Evolutionary conservation across 2,888 invertebrate species (phyloP), one percentile per base, ranked within the genome.

Genomic region (Drosophila affinis): DNA sequence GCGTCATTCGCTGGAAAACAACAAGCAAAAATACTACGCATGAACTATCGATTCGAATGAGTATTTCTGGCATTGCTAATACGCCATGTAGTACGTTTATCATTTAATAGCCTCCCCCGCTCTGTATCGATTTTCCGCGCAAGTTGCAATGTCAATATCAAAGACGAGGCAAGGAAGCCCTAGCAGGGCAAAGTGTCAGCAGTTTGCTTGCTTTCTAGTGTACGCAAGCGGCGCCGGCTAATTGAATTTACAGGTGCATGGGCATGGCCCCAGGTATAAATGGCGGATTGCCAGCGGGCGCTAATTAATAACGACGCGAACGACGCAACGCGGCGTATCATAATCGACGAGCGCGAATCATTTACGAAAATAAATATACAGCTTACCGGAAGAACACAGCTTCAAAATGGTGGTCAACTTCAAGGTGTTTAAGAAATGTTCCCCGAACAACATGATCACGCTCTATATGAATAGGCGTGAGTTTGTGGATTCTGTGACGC

Each of bases 381-480:
- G 21, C 21, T 53, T 53, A 18, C 39, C n/a, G 48, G 47, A 49
- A 21, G 27, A 48, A 9, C 14, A 3, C 14, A 3, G 45, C 51
- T 34, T 74, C 84, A 90, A 87, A 72, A 97, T 97, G 98, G 97
- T 97, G 91, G 96, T 95, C 89, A 97, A 97, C 91, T 97, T 97
- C 92, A 96, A 96, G 92, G 97, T 98, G 90, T 98, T 96, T 93
- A 98, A 98, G 93, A 98, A 98, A 93, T 95, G 95, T 89, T 95
- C 97, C 48, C 97, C 97, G 54, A 97, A 97, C 92, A 96, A 96
- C 77, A 97, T 97, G 93, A 92, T 97, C 84, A 96, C 97, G 47
- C 93, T 98, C 82, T 98, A 97, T 87, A 91, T 98, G 93, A 96
- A 96, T 49, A 96, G 97, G 91, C 93, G 98, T 78, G 97, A 98